These are phyloP conservation scores for Lasius platythorax DNA, from an alignment of 2,888 invertebrate species.

Conservation along the genomic window DNA sequence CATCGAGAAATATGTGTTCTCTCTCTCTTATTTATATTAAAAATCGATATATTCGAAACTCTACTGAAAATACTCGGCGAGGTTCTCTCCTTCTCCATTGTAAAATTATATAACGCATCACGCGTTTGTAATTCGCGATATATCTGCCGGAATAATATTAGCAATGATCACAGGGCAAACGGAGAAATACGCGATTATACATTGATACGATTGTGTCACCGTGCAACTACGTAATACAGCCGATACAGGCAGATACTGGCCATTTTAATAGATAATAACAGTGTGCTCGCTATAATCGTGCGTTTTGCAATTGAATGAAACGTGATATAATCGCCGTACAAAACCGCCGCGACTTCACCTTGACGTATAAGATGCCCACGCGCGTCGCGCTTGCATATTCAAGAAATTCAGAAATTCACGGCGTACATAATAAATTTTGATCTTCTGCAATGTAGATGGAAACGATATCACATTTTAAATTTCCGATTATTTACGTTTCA, in stretches of 20 bases:
- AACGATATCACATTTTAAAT: not conserved
- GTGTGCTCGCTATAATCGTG: conserved; percentile 39
- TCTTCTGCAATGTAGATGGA: not conserved
- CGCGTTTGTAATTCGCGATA: not conserved
- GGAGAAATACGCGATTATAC: conserved; percentile 52
- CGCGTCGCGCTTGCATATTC: conserved; percentile 59
- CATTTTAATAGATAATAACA: conserved; percentile 63
- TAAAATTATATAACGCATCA: conserved; percentile 4
- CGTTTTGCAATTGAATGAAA: conserved; percentile 43
- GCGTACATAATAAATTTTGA: conserved; percentile 4
- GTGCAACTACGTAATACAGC: conserved; percentile 33
- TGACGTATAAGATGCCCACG: conserved; percentile 62
- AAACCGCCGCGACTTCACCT: conserved; percentile 58
- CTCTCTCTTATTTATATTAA: not conserved
- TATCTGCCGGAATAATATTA: conserved; percentile 21
- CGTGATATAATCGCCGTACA: conserved; percentile 29
- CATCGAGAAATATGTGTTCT: not conserved
- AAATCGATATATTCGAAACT: not conserved
- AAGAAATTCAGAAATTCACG: conserved; percentile 62
- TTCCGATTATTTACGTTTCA: not conserved
- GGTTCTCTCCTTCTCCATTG: not conserved
- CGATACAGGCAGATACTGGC: conserved; percentile 38
- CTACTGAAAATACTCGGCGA: not conserved
- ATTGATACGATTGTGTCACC: conserved; percentile 54
- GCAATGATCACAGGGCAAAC: conserved; percentile 22